phyloP scores from a whole-genome alignment of 1,140 invertebrate species.

The Halesus radiatus region DNA sequence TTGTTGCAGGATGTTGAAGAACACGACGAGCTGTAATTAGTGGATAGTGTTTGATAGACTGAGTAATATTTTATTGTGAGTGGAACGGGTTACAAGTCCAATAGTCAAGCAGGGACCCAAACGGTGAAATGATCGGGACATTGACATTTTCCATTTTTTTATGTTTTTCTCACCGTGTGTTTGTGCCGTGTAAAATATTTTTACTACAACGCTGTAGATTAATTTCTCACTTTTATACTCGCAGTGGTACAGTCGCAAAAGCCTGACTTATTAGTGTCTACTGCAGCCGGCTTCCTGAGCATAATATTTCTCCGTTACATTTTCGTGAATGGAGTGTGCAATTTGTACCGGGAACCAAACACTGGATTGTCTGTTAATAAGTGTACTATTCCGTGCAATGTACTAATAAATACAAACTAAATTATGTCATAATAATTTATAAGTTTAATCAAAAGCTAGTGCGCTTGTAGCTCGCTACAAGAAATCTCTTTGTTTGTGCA shows the following conservation, averaged over 20 bases:
- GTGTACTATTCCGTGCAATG: no score
- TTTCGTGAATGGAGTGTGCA: constrained; percentile 44
- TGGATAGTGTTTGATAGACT: constrained; percentile 34
- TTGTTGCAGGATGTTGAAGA: constrained; percentile 70
- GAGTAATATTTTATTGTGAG: constrained; percentile 36
- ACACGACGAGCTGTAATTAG: constrained; percentile 76
- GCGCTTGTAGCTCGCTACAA: no score
- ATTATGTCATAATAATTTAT: constrained; percentile 32
- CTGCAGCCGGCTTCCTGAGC: background rate
- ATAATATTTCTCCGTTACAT: constrained; percentile 42
- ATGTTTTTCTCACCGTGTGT: constrained; percentile 45
- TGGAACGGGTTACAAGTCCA: constrained; percentile 8
- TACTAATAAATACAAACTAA: background rate
- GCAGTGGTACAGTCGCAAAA: constrained; percentile 39
- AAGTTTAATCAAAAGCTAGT: background rate
- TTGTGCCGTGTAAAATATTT: constrained; percentile 49
- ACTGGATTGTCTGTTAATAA: no score
- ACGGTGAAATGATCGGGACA: constrained; percentile 40
- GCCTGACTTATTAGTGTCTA: background rate
- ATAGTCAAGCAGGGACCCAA: constrained; percentile 28
- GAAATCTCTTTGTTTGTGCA: no score
- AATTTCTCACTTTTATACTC: constrained; percentile 49
- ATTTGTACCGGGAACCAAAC: background rate
- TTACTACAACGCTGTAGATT: constrained; percentile 40
- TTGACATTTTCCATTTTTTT: constrained; percentile 45